Conservation (phyloP, 1,140 invertebrate genomes). For the Streblospio benedicti region DNA sequence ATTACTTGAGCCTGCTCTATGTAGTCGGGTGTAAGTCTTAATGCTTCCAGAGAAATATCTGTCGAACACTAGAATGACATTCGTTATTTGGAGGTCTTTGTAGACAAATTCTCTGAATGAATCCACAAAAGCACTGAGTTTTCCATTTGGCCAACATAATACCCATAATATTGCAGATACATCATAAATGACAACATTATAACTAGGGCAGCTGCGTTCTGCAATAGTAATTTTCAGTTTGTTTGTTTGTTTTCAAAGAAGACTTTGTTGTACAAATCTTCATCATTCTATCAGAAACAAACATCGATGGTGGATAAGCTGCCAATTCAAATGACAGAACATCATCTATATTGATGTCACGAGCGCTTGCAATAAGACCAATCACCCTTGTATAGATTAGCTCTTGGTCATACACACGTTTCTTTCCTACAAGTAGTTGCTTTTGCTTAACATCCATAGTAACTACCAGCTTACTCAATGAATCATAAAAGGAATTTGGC, state of each 20-base stretch:
- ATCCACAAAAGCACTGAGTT: not conserved
- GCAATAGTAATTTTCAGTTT: too few relatives aligned
- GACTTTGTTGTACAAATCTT: not conserved
- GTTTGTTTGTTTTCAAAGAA: too few relatives aligned
- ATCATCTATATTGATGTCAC: not conserved
- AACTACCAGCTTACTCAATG: too few relatives aligned
- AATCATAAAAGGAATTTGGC: too few relatives aligned
- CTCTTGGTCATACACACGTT: not conserved
- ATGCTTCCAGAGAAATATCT: not conserved
- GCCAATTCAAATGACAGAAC: not conserved
- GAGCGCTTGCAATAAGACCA: conserved; percentile 4
- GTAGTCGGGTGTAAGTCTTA: not conserved
- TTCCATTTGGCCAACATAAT: too few relatives aligned
- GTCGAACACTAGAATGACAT: conserved; percentile 8
- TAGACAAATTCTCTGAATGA: not conserved
- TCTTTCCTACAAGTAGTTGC: too few relatives aligned
- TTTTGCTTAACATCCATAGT: too few relatives aligned
- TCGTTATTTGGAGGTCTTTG: not conserved
- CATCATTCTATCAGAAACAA: not conserved
- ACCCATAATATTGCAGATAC: not conserved
- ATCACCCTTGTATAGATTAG: not conserved
- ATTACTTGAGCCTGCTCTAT: conserved; percentile 1
- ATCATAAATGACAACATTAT: not conserved
- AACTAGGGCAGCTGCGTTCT: not conserved
- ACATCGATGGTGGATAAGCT: not conserved